Base-by-base conservation (phyloP, 1,140 invertebrate genomes). In the Papilio aristodemus region DNA sequence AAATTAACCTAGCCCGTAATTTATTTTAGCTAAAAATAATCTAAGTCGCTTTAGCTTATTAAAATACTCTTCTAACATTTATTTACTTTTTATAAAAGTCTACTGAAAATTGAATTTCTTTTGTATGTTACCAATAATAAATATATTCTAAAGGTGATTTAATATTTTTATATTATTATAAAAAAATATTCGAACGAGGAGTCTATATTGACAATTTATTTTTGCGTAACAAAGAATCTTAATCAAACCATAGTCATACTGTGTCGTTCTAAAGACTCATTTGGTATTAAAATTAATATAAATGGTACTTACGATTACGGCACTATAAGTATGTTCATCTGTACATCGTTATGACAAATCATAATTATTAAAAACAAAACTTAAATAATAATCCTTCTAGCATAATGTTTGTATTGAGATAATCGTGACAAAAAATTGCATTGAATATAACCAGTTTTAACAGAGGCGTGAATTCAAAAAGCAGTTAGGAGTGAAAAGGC, bases 11-110 rank as follows among this genome's bases (percentile, higher is more conserved):
- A 43, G 43, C 19, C 19, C 6, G 38, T 39, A 64, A 43, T 43
- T 41, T 64, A 11, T 25, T 64, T 64, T 64, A 54, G 17, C 11
- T 3, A 54, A 54, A 54, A 54, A 54, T 25, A 25, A 54, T 22
- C 14, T 46, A 2, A 19, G 17, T 19, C 41, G 41, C 17, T 46
- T 46, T 22, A 46, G 17, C 3, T 46, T 19, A 19, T 46, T 46
- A 46, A 14, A 11, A 46, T 2, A 19, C 8, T 46, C 17, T 7
- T 46, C 11, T 19, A n/a, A n/a, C n/a, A n/a, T n/a, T n/a, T n/a
- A n/a, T n/a, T n/a, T n/a, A n/a, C n/a, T n/a, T n/a, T n/a, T n/a
- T n/a, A n/a, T n/a, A n/a, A n/a, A n/a, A 8, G 2, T 46, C 17
- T 46, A 17, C 6, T 10, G 19, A 46, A 46, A 17, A 19, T 9